Evolutionary conservation across 2,888 invertebrate genomes (phyloP), one percentile per base, ranked within the genome.

Genomic region (Metalampra italica): DNA sequence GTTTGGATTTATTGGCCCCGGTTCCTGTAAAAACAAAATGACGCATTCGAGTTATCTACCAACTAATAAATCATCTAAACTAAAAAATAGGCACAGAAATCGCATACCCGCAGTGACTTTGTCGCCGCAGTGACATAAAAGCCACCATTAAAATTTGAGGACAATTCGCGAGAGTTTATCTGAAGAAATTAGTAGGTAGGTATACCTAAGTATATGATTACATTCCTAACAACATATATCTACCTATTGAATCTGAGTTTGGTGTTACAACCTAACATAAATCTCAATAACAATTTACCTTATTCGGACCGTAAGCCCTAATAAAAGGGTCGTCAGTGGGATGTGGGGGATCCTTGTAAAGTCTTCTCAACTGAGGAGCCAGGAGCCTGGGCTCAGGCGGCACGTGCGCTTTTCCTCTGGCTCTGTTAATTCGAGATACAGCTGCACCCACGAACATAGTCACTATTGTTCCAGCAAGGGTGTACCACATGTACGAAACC

Each of bases 401-500:
- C 1, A 89, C 63, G 46, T 86, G 71, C 0, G 83, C 74, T 14
- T 67, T 69, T 5, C 83, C 82, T 5, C 78, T 55, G 22, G 66
- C 64, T 1, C 77, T 66, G 50, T 75, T 74, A 1, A 81, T 46
- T 29, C 77, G 71, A 0, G 88, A 78, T 1, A 77, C 74, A 0
- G 73, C 53, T 12, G 71, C 63, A 0, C 88, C 89, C 1, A 81
- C 74, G 43, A 66, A 66, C 5, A 89, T 71, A 0, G 82, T 82
- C 14, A 85, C 61, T 11, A 78, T 22, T 22, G 78, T 69, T 0
- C 89, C 88, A 0, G 77, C 73, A 9, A 93, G 71, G 0, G 95
- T 94, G 62, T 95, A 95, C 93, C 94, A 95, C 68, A 95, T 88
- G 77, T 95, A 95, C 0, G 95, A 95, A 8, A 95, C 90, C 40